Conservation (phyloP, 2,888 invertebrate species). For the Glyphotaelius pellucidus region DNA sequence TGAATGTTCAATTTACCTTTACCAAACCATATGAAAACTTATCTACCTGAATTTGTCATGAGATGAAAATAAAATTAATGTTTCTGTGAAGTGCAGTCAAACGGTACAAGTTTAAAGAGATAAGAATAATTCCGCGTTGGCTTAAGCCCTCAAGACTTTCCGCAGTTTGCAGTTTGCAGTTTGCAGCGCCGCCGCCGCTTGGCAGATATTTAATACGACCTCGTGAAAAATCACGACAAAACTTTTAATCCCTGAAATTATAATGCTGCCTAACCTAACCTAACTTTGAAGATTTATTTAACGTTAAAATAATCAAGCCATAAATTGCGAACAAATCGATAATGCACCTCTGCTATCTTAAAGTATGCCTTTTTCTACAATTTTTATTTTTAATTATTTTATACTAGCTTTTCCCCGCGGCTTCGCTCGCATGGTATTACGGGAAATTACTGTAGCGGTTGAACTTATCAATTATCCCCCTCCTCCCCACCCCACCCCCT, state of each 20-base stretch:
- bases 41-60: neutral
- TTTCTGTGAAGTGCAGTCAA: neutral
- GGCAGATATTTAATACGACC: neutral
- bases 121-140: neutral
- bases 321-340: no score
- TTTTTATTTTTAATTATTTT: no score
- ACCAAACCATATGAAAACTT: neutral
- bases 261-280: neutral
- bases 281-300: neutral
- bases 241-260: neutral
- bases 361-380: no score
- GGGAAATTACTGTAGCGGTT: no score
- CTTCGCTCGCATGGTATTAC: no score
- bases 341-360: no score
- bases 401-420: no score
- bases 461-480: no score
- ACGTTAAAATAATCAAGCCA: no score
- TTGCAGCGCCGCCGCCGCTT: neutral
- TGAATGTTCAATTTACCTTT: no score
- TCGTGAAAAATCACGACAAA: neutral
- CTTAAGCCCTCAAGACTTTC: neutral
- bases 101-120: neutral
- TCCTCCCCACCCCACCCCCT: no score
- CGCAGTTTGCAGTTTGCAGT: no score
- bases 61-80: neutral